These are phyloP conservation scores for Eupithecia subumbrata DNA, from an alignment of 2,888 invertebrate genomes.

Conservation along the genomic window DNA sequence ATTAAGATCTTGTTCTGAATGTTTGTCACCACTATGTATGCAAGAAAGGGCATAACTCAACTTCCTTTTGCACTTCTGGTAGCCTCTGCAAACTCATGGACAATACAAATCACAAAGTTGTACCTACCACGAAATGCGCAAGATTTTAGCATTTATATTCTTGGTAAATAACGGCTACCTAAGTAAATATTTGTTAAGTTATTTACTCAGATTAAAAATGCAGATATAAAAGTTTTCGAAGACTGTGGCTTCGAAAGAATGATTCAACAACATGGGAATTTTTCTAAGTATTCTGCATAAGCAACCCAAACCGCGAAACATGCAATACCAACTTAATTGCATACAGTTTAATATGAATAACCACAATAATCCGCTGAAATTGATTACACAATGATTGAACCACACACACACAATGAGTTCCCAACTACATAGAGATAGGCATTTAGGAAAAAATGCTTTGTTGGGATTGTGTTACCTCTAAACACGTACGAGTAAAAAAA, in stretches of 20 bases:
- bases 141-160: background rate
- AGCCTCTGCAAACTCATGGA: background rate
- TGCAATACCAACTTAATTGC: background rate
- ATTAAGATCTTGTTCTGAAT: background rate
- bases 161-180: background rate
- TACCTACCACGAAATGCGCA: background rate
- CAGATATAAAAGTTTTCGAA: background rate
- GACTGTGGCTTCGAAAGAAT: background rate
- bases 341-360: background rate
- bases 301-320: constrained; percentile 1
- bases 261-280: background rate
- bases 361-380: background rate
- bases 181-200: background rate
- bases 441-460: background rate
- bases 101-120: background rate
- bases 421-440: background rate
- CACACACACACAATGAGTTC: too few relatives aligned
- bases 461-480: background rate
- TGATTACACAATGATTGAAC: background rate
- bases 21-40: background rate
- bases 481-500: background rate
- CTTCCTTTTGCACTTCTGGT: constrained; percentile 6
- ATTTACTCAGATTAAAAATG: background rate
- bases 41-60: background rate
- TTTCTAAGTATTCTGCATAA: background rate